Evolutionary conservation across 2,888 invertebrate species (phyloP), one percentile per base, ranked within the genome.

Genomic region (Macrophya annulata): DNA sequence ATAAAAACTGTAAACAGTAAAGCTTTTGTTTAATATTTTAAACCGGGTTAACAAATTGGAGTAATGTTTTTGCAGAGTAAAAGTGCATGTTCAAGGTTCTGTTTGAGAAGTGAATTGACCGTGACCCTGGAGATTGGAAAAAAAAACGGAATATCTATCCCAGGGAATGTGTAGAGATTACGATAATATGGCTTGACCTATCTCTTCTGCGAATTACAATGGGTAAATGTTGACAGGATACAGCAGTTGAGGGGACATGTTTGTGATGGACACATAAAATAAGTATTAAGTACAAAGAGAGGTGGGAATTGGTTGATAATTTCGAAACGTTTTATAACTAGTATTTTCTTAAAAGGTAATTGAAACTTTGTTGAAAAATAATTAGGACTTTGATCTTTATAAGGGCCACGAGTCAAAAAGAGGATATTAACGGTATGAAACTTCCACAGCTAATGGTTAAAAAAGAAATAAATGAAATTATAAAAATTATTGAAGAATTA

Each of bases 101-200:
- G 40, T 45, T 45, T 25, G 45, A 77, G 5, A n/a, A 55, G 55
- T 8, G 77, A 77, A 77, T 77, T 15, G 72, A 74, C 10, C 37
- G 55, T 55, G 77, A 77, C 51, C 31, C 43, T 17, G 17, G 1
- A 8, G 37, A 15, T 17, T 17, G n/a, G 45, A 74, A 74, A 45
- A 68, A 45, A 21, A 10, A 74, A 74, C 45, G 72, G 10, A 21
- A 45, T 40, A 43, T 4, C 4, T 74, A 0, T n/a, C 9, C 4
- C 4, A 17, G 15, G 25, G 55, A 15, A 62, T 8, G 21, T 5
- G 68, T 68, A 31, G 3, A 15, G 6, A 15, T 68, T 31, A 31
- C 74, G 74, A 48, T 43, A n/a, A 72, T 45, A 45, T 17, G 12
- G 72, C 21, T 5, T 45, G 72, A 74, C 72, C 72, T 74, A 21